Evolutionary conservation across 2,888 invertebrate genomes (phyloP).

Genomic region (Proisotoma minuta): DNA sequence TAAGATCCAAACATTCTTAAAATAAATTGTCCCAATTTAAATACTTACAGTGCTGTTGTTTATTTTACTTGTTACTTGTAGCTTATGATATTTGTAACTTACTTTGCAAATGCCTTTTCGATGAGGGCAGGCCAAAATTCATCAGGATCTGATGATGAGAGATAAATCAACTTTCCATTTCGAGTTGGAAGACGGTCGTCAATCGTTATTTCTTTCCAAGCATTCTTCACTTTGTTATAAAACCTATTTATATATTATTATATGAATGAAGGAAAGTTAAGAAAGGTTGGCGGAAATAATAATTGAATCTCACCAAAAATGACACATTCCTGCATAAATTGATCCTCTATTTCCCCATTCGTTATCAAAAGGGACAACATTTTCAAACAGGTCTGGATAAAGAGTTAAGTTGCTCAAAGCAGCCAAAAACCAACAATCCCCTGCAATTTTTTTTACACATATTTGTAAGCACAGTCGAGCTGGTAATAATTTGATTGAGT

Average conservation of each 20-base stretch:
- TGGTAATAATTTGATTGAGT: neutral
- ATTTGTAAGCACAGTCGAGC: neutral
- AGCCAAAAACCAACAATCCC: slow-evolving; percentile 42
- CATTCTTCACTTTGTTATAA: no score
- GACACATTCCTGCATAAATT: slow-evolving; percentile 55
- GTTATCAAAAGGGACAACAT: slow-evolving; percentile 57
- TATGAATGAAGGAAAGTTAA: no score
- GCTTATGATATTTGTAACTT: no score
- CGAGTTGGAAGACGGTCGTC: slow-evolving; percentile 8
- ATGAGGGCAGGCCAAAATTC: slow-evolving; percentile 9
- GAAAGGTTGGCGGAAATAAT: no score
- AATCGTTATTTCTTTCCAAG: slow-evolving; percentile 8
- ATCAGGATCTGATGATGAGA: neutral
- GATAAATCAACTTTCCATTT: slow-evolving; percentile 9
- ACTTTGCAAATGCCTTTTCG: slow-evolving; percentile 11
- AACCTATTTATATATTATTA: no score
- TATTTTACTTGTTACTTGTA: no score
- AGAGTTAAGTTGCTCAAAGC: slow-evolving; percentile 4
- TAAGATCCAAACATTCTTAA: slow-evolving; percentile 5
- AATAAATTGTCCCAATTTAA: neutral
- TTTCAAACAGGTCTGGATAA: slow-evolving; percentile 54
- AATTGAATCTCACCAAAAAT: slow-evolving; percentile 48
- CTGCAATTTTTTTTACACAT: slow-evolving; percentile 47
- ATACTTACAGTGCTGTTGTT: neutral
- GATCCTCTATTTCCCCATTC: no score